These are phyloP conservation scores for Lycocerus yunnanus DNA, from an alignment of 2,888 invertebrate species.

Conservation along the genomic window DNA sequence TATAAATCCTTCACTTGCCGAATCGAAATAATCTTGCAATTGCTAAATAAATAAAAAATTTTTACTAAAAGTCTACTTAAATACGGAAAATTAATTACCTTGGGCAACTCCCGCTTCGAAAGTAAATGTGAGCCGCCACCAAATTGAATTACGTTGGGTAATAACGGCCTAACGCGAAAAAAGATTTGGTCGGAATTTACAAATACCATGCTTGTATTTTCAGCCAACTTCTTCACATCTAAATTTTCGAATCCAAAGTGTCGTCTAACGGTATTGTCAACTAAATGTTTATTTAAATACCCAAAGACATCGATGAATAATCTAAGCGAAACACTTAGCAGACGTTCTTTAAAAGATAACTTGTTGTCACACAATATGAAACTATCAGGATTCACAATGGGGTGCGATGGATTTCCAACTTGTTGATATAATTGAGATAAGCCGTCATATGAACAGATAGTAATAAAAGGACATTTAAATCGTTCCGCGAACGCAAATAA, in stretches of 20 bases:
- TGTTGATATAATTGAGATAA: conserved; percentile 40
- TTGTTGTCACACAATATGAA: conserved; percentile 38
- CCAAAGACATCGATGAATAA: background rate
- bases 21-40: conserved; percentile 40
- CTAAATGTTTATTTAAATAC: background rate
- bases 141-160: background rate
- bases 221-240: conserved; percentile 35
- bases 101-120: background rate
- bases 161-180: background rate
- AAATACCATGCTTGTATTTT: background rate
- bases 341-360: conserved; percentile 42
- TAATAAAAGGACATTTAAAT: conserved; percentile 48
- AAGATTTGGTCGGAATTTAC: background rate
- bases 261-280: conserved; percentile 19
- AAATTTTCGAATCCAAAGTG: conserved; percentile 46
- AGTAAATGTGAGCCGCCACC: background rate
- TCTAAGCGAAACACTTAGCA: conserved; percentile 16
- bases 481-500: conserved; percentile 44
- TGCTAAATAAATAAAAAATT: conserved; percentile 39
- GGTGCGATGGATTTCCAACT: conserved; percentile 47
- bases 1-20: conserved; percentile 47
- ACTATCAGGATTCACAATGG: conserved; percentile 46
- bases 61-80: background rate
- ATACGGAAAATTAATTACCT: background rate
- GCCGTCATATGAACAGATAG: conserved; percentile 37